Evolutionary conservation across 2,113 vertebrate species (phyloP).

Genomic region (Triplophysa dalaica): DNA sequence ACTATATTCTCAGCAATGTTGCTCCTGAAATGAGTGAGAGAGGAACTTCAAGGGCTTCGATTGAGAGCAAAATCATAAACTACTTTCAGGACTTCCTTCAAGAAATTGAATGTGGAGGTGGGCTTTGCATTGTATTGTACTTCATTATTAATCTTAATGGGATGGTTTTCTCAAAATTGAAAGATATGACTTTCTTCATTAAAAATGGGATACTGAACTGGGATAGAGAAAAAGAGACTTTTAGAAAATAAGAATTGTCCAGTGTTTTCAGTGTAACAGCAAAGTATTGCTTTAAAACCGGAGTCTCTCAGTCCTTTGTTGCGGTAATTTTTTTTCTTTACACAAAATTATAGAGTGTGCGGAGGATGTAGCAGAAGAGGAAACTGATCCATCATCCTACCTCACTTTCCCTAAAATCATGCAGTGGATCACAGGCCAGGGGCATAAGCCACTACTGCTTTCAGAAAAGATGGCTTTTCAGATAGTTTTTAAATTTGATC

Average conservation of each 20-base stretch:
- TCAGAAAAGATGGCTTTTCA: too few relatives aligned
- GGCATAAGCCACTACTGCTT: too few relatives aligned
- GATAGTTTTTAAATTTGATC: too few relatives aligned
- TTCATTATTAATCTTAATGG: too few relatives aligned
- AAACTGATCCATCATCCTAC: neutral
- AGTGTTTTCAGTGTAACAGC: too few relatives aligned
- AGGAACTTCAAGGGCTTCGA: conserved; percentile 1
- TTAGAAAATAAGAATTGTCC: too few relatives aligned
- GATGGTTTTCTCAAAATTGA: too few relatives aligned
- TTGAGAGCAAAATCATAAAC: conserved; percentile 2
- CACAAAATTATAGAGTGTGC: neutral
- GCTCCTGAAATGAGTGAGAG: conserved; percentile 1
- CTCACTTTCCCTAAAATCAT: neutral
- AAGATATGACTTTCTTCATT: too few relatives aligned
- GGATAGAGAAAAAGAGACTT: too few relatives aligned
- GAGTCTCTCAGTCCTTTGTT: neutral
- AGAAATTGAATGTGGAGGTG: conserved; percentile 7
- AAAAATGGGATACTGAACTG: too few relatives aligned
- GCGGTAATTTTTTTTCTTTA: neutral
- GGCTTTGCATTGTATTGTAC: too few relatives aligned
- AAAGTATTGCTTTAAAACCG: neutral
- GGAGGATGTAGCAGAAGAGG: neutral
- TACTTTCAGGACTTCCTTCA: conserved; percentile 16
- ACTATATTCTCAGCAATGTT: conserved; percentile 8
- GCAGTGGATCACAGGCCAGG: too few relatives aligned